These are phyloP conservation scores for Cryptus armator DNA, from an alignment of 2,888 invertebrate genomes.

Conservation along the genomic window DNA sequence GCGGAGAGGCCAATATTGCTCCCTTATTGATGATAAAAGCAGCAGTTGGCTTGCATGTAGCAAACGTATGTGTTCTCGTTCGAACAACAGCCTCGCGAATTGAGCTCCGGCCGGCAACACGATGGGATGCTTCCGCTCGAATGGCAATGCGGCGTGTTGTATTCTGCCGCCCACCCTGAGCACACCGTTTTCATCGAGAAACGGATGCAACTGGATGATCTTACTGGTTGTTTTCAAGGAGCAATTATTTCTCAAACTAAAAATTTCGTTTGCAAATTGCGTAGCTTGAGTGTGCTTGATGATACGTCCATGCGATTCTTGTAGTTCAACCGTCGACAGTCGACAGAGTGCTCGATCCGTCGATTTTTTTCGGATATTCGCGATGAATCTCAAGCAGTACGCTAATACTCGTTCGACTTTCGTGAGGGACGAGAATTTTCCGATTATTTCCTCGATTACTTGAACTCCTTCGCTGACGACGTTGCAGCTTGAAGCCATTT, in stretches of 20 bases:
- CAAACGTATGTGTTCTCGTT: too few species aligned
- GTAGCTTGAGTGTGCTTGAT: conserved; percentile 14
- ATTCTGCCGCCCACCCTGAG: conserved; percentile 68
- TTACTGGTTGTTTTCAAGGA: conserved; percentile 33
- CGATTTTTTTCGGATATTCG: neutral
- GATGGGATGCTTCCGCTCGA: too few species aligned
- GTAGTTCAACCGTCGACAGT: conserved; percentile 22
- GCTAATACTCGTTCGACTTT: conserved; percentile 33
- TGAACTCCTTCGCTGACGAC: neutral
- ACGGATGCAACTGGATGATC: conserved; percentile 44
- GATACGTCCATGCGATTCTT: conserved; percentile 11
- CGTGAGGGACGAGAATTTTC: conserved; percentile 20
- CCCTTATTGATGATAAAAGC: conserved; percentile 50
- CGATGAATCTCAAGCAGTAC: conserved; percentile 6
- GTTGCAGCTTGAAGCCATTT: neutral
- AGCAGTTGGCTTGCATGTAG: conserved; percentile 65
- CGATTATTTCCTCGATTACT: conserved; percentile 1
- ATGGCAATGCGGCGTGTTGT: conserved; percentile 25
- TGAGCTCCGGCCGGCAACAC: conserved; percentile 37
- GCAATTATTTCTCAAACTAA: neutral
- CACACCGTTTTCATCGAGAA: conserved; percentile 49
- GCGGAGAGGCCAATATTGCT: conserved; percentile 65
- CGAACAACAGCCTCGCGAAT: conserved; percentile 61
- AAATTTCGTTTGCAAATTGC: conserved; percentile 44
- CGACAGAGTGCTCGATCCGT: neutral